These are phyloP conservation scores for Sebastes reedi DNA, from an alignment of 2,797 vertebrate species.

Conservation along the genomic window DNA sequence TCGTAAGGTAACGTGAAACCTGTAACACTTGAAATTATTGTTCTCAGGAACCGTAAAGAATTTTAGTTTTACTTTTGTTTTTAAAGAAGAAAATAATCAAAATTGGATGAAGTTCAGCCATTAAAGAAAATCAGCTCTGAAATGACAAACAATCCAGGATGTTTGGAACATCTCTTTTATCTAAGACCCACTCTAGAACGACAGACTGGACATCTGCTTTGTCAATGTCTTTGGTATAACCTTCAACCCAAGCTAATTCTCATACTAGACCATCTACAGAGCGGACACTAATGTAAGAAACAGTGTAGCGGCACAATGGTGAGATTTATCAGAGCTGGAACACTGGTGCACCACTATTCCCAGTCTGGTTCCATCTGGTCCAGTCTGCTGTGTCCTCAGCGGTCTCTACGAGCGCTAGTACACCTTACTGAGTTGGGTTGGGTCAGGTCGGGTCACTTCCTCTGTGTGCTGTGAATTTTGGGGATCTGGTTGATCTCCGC, in stretches of 20 bases:
- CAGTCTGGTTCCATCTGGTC: constrained; percentile 60
- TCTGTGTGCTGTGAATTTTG: constrained; percentile 74
- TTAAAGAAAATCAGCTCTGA: neutral
- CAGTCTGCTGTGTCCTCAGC: constrained; percentile 37
- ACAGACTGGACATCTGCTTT: neutral
- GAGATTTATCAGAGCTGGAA: constrained; percentile 44
- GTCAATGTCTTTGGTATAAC: neutral
- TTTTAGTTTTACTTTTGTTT: too few relatives aligned
- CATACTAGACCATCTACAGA: constrained; percentile 2
- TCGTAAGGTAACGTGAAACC: too few relatives aligned
- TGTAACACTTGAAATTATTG: too few relatives aligned
- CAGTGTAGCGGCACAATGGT: constrained; percentile 20
- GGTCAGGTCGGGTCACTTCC: constrained; percentile 77
- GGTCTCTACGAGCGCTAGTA: constrained; percentile 40
- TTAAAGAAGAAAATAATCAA: too few relatives aligned
- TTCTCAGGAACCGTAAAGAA: too few relatives aligned
- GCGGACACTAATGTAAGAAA: neutral
- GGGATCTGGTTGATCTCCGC: constrained; percentile 80
- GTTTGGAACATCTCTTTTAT: neutral
- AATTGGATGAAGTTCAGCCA: neutral
- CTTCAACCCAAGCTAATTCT: neutral
- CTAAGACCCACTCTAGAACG: neutral
- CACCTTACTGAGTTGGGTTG: constrained; percentile 51
- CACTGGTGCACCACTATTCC: constrained; percentile 2
- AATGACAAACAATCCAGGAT: neutral